Percentiles rank a stretch among this genome's conserved stretches.
phyloP scores from a whole-genome alignment of 2,113 vertebrate species.

The Hemibagrus wyckioides region DNA sequence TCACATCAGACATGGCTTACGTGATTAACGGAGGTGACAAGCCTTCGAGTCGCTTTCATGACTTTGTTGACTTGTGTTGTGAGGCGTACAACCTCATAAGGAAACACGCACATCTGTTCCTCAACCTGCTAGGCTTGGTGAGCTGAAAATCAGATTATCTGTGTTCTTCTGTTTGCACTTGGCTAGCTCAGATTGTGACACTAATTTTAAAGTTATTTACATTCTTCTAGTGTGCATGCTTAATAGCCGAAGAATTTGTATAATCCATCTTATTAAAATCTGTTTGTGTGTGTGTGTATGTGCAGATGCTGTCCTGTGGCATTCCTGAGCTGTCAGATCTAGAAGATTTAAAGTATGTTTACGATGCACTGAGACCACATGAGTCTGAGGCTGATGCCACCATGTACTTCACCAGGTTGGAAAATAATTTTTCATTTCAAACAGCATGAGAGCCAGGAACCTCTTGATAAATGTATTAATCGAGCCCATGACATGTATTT shows the following conservation, averaged over 20 bases:
- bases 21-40: conserved; percentile 98
- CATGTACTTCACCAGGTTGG: conserved; percentile 94
- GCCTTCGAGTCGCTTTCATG: conserved; percentile 95
- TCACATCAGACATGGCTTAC: conserved; percentile 98
- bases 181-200: background rate
- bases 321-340: conserved; percentile 93
- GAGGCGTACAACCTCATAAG: conserved; percentile 98
- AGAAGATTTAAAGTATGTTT: conserved; percentile 94
- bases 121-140: conserved; percentile 96
- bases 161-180: no score
- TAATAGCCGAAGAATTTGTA: background rate
- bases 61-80: conserved; percentile 97
- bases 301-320: conserved; percentile 94
- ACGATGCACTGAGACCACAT: conserved; percentile 90
- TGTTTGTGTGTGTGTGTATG: conserved; percentile 4
- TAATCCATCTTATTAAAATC: background rate
- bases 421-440: background rate
- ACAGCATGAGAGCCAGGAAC: background rate
- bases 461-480: background rate
- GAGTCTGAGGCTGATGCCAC: conserved; percentile 93
- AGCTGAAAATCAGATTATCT: conserved; percentile 48
- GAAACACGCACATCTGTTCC: conserved; percentile 96
- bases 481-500: background rate
- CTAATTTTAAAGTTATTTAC: background rate
- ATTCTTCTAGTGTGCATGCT: background rate